Conservation (phyloP, 1,140 invertebrate species). For the Bombus haemorrhoidalis region DNA sequence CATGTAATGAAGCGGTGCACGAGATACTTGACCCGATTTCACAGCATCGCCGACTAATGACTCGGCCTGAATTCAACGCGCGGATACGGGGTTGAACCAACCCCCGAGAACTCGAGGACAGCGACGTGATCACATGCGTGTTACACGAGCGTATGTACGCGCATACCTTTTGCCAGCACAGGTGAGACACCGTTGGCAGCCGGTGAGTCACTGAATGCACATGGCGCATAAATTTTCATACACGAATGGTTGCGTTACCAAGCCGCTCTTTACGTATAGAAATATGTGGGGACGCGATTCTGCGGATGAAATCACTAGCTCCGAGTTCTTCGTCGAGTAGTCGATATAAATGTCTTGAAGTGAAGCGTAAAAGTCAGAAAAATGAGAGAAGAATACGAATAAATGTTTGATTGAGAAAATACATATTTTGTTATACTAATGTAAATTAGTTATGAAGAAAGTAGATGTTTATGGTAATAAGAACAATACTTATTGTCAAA, state of each 20-base stretch:
- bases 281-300: conserved; percentile 35
- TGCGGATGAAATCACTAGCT: background rate
- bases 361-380: background rate
- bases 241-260: conserved; percentile 9
- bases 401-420: background rate
- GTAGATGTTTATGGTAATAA: too few species aligned
- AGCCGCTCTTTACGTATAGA: conserved; percentile 21
- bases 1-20: conserved; percentile 43
- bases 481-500: too few species aligned
- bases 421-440: too few species aligned
- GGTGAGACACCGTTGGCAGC: conserved; percentile 14
- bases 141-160: too few species aligned
- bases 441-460: too few species aligned
- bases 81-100: conserved; percentile 2
- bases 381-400: background rate
- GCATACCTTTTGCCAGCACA: background rate
- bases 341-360: background rate
- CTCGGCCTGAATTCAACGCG: conserved; percentile 25
- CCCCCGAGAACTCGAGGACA: background rate
- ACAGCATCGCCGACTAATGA: conserved; percentile 27
- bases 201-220: conserved; percentile 16
- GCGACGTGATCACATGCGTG: background rate
- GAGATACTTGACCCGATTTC: conserved; percentile 43
- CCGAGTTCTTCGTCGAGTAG: background rate
- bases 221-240: conserved; percentile 47